A percentile compares a stretch with the other conserved stretches of the same genome.
Evolutionary conservation across 2,113 vertebrate genomes (phyloP).

Genomic region (Silurus glanis): DNA sequence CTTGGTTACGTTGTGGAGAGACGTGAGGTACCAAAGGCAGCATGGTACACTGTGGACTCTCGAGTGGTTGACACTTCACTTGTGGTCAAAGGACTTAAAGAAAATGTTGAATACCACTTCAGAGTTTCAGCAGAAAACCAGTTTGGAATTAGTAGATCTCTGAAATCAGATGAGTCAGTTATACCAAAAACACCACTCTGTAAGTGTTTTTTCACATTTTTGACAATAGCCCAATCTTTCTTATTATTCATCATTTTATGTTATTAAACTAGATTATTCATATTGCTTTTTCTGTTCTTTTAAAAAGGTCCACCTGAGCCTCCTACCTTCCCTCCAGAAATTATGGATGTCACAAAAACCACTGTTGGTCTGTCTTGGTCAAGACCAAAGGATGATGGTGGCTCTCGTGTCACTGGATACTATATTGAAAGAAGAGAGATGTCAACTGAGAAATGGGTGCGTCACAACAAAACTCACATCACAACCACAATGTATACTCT

Average conservation of each 20-base stretch:
- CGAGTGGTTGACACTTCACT: conserved; percentile 88
- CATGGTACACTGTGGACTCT: conserved; percentile 94
- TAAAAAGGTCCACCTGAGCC: conserved; percentile 89
- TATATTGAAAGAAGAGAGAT: conserved; percentile 93
- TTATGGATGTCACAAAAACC: conserved; percentile 91
- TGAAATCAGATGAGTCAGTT: conserved; percentile 93
- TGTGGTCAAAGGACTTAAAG: conserved; percentile 95
- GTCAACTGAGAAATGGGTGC: conserved; percentile 96
- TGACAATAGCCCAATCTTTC: background rate
- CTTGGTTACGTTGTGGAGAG: conserved; percentile 92
- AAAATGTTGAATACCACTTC: conserved; percentile 97
- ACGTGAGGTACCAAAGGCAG: conserved; percentile 92
- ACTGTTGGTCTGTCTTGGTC: conserved; percentile 90
- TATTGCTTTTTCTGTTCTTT: background rate
- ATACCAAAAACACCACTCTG: conserved; percentile 93
- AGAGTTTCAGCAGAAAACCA: conserved; percentile 94
- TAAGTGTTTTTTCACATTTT: conserved; percentile 71
- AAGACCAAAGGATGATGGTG: conserved; percentile 92
- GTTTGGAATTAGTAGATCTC: conserved; percentile 89
- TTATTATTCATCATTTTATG: background rate
- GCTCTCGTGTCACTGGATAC: conserved; percentile 93
- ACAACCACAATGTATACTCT: conserved; percentile 97
- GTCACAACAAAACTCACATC: conserved; percentile 95
- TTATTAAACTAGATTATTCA: conserved; percentile 37
- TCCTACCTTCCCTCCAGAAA: conserved; percentile 92